These are phyloP conservation scores for Catalaphyllia jardinei DNA, from an alignment of 64 coral and sea anemone species.

Conservation along the genomic window DNA sequence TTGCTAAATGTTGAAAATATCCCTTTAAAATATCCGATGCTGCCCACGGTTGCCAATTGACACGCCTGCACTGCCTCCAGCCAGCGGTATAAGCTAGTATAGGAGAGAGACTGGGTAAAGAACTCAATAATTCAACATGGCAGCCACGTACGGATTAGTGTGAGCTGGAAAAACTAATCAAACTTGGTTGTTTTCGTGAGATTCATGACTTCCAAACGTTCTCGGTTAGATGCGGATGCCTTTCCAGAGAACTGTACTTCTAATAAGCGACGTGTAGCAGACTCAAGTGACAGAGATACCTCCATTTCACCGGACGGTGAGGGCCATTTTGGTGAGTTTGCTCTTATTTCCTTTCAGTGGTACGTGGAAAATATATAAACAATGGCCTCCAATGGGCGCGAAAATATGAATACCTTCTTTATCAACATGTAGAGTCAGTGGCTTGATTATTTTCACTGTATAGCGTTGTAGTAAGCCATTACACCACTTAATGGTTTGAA, in stretches of 20 bases:
- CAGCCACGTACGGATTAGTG: background rate
- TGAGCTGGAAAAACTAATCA: background rate
- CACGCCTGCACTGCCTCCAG: background rate
- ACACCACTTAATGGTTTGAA: no score
- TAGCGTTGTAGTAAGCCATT: no score
- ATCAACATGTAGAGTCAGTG: background rate
- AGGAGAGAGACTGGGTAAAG: background rate
- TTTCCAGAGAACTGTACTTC: background rate
- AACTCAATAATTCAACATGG: background rate
- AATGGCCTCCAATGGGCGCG: background rate
- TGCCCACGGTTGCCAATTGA: no score
- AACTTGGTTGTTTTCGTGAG: background rate
- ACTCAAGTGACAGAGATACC: background rate
- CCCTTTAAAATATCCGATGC: no score
- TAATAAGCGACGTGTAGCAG: background rate
- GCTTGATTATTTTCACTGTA: background rate
- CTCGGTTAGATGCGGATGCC: background rate
- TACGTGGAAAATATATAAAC: background rate
- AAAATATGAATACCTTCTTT: background rate
- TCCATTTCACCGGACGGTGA: background rate
- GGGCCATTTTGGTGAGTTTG: conserved; percentile 15
- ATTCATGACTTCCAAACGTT: conserved; percentile 16
- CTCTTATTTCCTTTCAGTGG: no score
- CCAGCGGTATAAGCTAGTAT: background rate
- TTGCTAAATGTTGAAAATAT: no score